These are phyloP conservation scores for Hydrophis major DNA, from an alignment of 2,797 vertebrate species.

Conservation along the genomic window DNA sequence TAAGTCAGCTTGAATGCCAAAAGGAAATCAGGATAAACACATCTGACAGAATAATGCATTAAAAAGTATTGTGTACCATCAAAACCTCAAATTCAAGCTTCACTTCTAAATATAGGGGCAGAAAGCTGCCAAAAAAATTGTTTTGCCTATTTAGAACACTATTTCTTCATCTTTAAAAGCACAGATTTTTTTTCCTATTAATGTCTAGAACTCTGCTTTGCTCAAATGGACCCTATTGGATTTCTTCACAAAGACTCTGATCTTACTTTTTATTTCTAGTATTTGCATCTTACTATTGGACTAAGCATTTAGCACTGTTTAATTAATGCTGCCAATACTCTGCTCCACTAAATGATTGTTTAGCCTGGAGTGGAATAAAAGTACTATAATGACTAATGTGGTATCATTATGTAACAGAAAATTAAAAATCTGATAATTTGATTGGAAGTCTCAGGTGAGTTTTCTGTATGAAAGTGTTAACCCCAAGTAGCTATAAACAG, in stretches of 20 bases:
- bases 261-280: conserved; percentile 51
- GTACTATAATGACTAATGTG: conserved; percentile 59
- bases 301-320: conserved; percentile 68
- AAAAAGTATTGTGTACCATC: neutral
- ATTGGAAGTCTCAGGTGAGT: conserved; percentile 78
- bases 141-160: neutral
- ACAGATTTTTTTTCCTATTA: neutral
- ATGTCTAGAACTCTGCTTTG: neutral
- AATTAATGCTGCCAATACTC: conserved; percentile 67
- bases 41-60: neutral
- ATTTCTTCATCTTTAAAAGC: neutral
- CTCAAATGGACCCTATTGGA: conserved; percentile 29
- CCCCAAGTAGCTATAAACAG: conserved; percentile 77
- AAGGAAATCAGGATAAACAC: neutral
- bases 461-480: conserved; percentile 78
- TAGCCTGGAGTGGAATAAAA: conserved; percentile 69
- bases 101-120: neutral
- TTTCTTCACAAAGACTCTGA: conserved; percentile 40
- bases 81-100: neutral
- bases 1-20: neutral
- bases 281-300: conserved; percentile 62
- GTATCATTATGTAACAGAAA: conserved; percentile 75
- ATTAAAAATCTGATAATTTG: conserved; percentile 78
- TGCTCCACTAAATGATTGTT: conserved; percentile 67
- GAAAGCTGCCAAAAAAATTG: neutral